These are phyloP conservation scores for Aspidiotus rigidus DNA, from an alignment of 2,888 invertebrate species.

Conservation along the genomic window DNA sequence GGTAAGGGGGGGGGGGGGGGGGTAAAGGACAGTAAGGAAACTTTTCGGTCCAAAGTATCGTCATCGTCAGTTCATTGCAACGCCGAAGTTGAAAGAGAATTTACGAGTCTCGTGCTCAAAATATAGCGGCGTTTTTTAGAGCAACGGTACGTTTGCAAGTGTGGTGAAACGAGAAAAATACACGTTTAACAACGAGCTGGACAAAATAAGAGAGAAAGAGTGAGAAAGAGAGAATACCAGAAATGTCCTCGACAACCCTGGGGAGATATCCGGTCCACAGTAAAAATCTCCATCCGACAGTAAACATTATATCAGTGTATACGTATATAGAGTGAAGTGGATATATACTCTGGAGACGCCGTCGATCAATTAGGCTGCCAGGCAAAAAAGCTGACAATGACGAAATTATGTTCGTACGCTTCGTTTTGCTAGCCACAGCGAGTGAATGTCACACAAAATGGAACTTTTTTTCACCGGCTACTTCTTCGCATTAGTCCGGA, in stretches of 20 bases:
- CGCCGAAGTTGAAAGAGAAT: too few species aligned
- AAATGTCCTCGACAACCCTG: slow-evolving; percentile 23
- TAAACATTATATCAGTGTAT: slow-evolving; percentile 32
- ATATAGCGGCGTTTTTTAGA: too few species aligned
- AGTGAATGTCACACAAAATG: slow-evolving; percentile 13
- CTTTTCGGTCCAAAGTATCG: too few species aligned
- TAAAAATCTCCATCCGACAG: slow-evolving; percentile 31
- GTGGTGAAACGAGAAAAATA: too few species aligned
- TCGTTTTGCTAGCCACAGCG: neutral
- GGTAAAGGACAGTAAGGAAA: too few species aligned
- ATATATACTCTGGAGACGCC: slow-evolving; percentile 32
- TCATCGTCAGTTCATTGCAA: too few species aligned
- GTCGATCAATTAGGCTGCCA: slow-evolving; percentile 32
- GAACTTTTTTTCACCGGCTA: slow-evolving; percentile 14
- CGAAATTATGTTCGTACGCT: slow-evolving; percentile 32
- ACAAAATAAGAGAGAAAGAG: slow-evolving; percentile 4
- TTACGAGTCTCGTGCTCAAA: too few species aligned
- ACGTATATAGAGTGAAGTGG: neutral
- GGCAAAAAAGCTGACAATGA: slow-evolving; percentile 31
- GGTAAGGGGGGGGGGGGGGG: too few species aligned
- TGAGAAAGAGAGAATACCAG: slow-evolving; percentile 9
- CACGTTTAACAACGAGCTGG: slow-evolving; percentile 7
- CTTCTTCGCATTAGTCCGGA: neutral
- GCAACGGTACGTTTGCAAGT: too few species aligned
- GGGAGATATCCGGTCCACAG: slow-evolving; percentile 31